Conservation (phyloP, 2,888 invertebrate species). For the Eupeodes latifasciatus region DNA sequence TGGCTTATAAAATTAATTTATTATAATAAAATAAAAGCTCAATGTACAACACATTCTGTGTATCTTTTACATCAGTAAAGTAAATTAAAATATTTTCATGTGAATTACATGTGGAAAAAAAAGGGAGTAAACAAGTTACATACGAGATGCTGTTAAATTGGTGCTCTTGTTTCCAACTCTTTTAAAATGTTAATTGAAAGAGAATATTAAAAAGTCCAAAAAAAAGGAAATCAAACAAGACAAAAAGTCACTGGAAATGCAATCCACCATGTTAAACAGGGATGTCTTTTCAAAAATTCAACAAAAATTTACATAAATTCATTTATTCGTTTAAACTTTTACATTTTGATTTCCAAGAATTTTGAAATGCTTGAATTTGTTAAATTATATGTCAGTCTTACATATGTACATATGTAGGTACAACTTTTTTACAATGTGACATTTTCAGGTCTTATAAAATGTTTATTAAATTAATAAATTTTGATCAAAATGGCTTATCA, state of each 20-base stretch:
- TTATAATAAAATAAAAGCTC: background rate
- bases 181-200: constrained; percentile 25
- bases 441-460: too few species aligned
- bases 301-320: too few species aligned
- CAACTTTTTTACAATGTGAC: too few species aligned
- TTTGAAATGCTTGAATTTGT: too few species aligned
- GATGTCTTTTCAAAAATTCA: background rate
- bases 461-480: too few species aligned
- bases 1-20: constrained; percentile 10
- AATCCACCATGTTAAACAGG: constrained; percentile 2
- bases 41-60: background rate
- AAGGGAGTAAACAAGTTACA: constrained; percentile 6
- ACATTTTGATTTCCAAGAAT: too few species aligned
- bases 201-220: constrained; percentile 22
- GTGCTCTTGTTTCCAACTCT: background rate
- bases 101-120: constrained; percentile 6
- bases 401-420: too few species aligned
- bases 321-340: too few species aligned
- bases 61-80: background rate
- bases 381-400: background rate
- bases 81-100: background rate
- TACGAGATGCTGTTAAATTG: constrained; percentile 18
- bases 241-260: constrained; percentile 25
- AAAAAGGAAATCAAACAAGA: background rate
- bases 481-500: too few species aligned